Base-by-base conservation (phyloP, 2,113 vertebrate species). In the Sorex araneus region DNA sequence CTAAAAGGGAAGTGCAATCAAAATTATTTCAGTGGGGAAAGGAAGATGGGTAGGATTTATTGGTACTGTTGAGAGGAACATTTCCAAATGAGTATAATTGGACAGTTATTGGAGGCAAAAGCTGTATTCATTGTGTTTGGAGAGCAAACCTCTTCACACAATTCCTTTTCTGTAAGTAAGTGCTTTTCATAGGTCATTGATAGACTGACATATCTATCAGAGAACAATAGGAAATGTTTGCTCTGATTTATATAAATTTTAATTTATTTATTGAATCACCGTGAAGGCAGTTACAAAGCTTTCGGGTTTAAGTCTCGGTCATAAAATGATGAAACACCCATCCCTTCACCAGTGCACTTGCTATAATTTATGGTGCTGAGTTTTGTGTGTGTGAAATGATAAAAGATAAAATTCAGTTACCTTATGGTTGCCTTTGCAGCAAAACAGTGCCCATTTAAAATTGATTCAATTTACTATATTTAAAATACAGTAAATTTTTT, bases 71-170 rank as follows among this genome's bases (percentile, higher is more conserved):
- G 16, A 83, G 7, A 40, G 40, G 7, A 78, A 90, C 69, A 81
- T 91, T 85, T 95, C 74, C 63, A 87, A 92, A 75, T n/a, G 40
- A 84, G n/a, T 66, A 2, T 78, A 89, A 34, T 86, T 93, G 36
- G 36, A 36, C 81, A 80, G 84, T 73, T 79, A 30, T 71, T 78
- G 21, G 73, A 11, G 74, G 69, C 60, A 87, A 80, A 95, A 91
- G 8, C 34, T 64, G n/a, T 47, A 93, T 84, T 84, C 16, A n/a
- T 13, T 73, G 43, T 83, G 10, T 76, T 90, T 86, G 43, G 30
- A 57, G 12, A 77, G 15, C 77, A 30, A 13, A 23, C 21, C 16
- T 71, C 27, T 71, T n/a, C 8, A 28, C 16, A 54, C 43, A n/a
- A 19, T 85, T 84, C 86, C 27, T 86, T 95, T 93, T 79, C 88